Evolutionary conservation across 2,113 vertebrate species (phyloP), one percentile per base, ranked within the genome.

Genomic region (Psammodynastes pulverulentus): DNA sequence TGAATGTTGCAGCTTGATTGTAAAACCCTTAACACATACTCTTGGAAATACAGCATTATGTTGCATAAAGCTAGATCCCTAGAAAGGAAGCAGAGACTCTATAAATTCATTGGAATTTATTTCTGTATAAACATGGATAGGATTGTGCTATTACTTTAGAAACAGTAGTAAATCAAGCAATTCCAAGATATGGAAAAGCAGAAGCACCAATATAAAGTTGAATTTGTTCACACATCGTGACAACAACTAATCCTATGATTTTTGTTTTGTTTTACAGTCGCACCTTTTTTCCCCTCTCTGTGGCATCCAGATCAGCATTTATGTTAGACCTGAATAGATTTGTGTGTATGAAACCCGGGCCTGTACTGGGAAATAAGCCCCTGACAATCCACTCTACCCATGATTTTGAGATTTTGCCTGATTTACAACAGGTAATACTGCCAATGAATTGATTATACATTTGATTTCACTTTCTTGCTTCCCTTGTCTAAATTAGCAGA

Each of bases 401-500:
- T 34, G 2, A 21, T 39, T 91, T 0, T 84, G 24, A 86, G 8
- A 13, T 67, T n/a, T 2, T 48, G 19, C 58, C 34, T 85, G n/a
- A 92, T 58, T 9, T 52, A 88, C 19, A 91, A 43, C 39, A 51
- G 4, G 91, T 92, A 92, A 12, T 52, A 34, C 19, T 92, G 49
- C 9, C 86, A 89, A 58, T 94, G 39, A 89, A n/a, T n/a, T 93
- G 49, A 89, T 88, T 62, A 85, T 24, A 17, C 43, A 24, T 91
- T 91, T 29, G 5, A 93, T 86, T 93, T 90, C 39, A 5, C 92
- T 9, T 93, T 48, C 17, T 84, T 5, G 0, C 39, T 92, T 95
- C 58, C 91, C 84, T 95, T 91, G 54, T 90, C 93, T 26, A 94
- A 93, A 96, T 95, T 94, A 89, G 95, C 94, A 93, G 15, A 17